Evolutionary conservation across 2,113 vertebrate species (phyloP).

Genomic region (Zosterops lateralis): DNA sequence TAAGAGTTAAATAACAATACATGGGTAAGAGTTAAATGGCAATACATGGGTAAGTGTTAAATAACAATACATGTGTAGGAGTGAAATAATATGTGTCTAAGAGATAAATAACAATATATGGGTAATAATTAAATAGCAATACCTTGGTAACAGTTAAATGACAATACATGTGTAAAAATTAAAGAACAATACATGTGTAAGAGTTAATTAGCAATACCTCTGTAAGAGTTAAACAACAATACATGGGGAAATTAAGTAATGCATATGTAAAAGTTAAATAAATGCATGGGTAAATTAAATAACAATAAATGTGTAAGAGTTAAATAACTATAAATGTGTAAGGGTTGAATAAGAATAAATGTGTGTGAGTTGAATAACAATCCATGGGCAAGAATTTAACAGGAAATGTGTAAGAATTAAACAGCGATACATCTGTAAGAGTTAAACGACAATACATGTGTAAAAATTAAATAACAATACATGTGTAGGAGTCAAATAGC

Average conservation of each 20-base stretch:
- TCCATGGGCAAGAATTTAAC: too few relatives aligned
- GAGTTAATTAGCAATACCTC: rapidly evolving
- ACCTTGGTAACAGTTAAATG: rapidly evolving
- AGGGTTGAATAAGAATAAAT: too few relatives aligned
- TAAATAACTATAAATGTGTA: too few relatives aligned
- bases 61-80: rapidly evolving
- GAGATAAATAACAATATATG: too few relatives aligned
- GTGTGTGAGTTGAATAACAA: not conserved
- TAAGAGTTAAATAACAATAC: not conserved
- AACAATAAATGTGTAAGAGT: not conserved
- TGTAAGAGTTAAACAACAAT: not conserved
- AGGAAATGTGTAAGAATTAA: too few relatives aligned
- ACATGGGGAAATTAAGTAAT: too few relatives aligned
- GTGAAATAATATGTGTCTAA: not conserved
- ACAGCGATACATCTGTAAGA: too few relatives aligned
- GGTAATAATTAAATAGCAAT: not conserved
- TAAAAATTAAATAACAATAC: too few relatives aligned
- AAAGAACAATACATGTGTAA: not conserved
- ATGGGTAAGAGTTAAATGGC: not conserved
- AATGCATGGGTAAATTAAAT: not conserved
- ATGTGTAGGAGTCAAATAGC: too few relatives aligned
- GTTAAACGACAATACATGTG: too few relatives aligned
- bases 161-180: too few relatives aligned
- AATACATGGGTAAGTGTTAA: not conserved
- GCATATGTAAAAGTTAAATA: not conserved